Evolutionary conservation across 2,113 vertebrate genomes (phyloP), one percentile per base, ranked within the genome.

Genomic region (Xiphophorus maculatus): DNA sequence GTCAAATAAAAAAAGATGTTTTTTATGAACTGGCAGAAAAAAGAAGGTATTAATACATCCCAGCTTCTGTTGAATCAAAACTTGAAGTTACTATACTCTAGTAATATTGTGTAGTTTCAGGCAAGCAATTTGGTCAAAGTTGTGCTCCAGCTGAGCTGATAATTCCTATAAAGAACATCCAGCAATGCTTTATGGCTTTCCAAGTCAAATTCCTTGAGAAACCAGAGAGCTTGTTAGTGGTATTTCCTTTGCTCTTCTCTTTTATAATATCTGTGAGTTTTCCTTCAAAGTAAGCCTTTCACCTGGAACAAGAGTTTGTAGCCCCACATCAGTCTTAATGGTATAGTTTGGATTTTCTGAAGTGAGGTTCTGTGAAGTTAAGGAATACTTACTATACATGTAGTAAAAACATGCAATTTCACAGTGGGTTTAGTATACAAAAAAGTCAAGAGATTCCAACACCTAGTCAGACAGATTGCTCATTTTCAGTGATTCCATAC

Each of bases 71-170:
- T 87, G 86, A 87, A 77, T 88, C 75, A 80, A 67, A 85, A 73
- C 71, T 82, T 74, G 75, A 15, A 42, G 66, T 87, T 90, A 84
- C 81, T 70, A 87, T 4, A n/a, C 63, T 75, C 84, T 77, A 81
- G 86, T 72, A 87, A 86, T 82, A 37, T 11, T 9, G 77, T 82
- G 77, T 30, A 63, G 66, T 71, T 86, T 82, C 73, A 82, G 83
- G 83, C 80, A 80, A 81, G 82, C 73, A 82, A 80, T 88, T 84
- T 87, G 84, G 82, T 90, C 71, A 67, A 80, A 79, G 81, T 84
- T 84, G 81, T 40, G 76, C 83, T 87, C 73, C 77, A 79, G 61
- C 79, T 86, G 83, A 89, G 82, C 85, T 14, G 35, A 76, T 83
- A 78, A 89, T 81, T 85, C 48, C 71, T 65, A 80, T 84, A 84